A percentile compares a stretch with the other conserved stretches of the same genome.
phyloP scores from a whole-genome alignment of 2,797 vertebrate genomes.

The Sebastes diaconus region DNA sequence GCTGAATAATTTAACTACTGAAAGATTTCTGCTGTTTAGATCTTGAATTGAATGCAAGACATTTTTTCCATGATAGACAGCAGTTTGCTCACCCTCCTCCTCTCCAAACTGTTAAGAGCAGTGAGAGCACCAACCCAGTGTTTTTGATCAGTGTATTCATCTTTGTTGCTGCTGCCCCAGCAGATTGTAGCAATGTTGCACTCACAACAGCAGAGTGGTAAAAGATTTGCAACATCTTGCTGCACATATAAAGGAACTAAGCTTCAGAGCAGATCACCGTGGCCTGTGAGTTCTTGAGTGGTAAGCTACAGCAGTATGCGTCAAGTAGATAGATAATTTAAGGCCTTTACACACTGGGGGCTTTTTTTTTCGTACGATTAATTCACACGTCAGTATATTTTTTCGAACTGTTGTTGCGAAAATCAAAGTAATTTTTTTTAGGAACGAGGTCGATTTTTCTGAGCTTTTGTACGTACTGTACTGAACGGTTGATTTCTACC shows the following conservation, averaged over 20 bases:
- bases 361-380: no score
- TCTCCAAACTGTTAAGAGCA: not conserved
- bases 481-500: no score
- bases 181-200: no score
- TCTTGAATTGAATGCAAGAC: not conserved
- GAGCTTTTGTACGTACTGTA: no score
- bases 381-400: no score
- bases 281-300: not conserved
- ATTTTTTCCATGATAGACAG: not conserved
- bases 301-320: not conserved
- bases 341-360: no score
- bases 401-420: no score
- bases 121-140: not conserved
- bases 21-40: not conserved
- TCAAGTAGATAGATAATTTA: not conserved
- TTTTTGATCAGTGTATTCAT: not conserved
- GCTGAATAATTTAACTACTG: not conserved
- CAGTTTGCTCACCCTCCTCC: no score
- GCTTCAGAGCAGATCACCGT: not conserved
- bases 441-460: no score
- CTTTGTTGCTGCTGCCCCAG: no score
- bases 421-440: no score
- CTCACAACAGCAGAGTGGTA: no score
- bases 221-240: not conserved
- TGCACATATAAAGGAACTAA: not conserved